phyloP scores from a whole-genome alignment of 2,113 vertebrate genomes.

The Ornithorhynchus anatinus region DNA sequence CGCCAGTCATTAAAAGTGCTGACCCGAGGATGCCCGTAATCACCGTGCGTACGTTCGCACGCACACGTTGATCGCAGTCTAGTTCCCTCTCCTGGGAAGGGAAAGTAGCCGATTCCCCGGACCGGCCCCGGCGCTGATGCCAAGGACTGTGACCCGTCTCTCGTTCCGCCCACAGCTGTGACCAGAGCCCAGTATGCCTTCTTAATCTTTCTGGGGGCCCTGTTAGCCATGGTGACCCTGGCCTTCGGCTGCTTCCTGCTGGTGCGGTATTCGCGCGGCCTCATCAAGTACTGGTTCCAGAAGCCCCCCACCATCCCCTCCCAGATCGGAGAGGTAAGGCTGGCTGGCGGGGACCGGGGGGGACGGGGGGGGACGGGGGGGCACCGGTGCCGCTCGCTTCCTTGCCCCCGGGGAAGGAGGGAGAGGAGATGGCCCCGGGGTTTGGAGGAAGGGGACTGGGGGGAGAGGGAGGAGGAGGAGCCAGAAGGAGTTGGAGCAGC shows the following conservation, averaged over 20 bases:
- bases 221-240: accelerated
- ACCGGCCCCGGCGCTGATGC: too few species aligned
- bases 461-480: not conserved
- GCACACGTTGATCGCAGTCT: too few species aligned
- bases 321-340: constrained; percentile 66
- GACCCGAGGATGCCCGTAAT: too few species aligned
- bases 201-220: accelerated
- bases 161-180: too few species aligned
- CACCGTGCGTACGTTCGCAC: too few species aligned
- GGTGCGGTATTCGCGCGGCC: constrained; percentile 22
- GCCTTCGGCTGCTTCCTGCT: not conserved
- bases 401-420: accelerated
- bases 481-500: too few species aligned
- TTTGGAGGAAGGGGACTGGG: not conserved
- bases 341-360: accelerated
- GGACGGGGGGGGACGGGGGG: not conserved
- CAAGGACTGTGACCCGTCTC: too few species aligned
- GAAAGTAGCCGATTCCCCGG: too few species aligned
- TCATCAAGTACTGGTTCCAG: constrained; percentile 58
- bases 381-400: not conserved
- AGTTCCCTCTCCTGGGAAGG: too few species aligned
- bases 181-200: not conserved
- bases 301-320: constrained; percentile 59
- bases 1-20: too few species aligned
- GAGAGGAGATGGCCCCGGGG: not conserved